Conservation (phyloP, 2,113 vertebrate genomes). For the Chrysemys picta region DNA sequence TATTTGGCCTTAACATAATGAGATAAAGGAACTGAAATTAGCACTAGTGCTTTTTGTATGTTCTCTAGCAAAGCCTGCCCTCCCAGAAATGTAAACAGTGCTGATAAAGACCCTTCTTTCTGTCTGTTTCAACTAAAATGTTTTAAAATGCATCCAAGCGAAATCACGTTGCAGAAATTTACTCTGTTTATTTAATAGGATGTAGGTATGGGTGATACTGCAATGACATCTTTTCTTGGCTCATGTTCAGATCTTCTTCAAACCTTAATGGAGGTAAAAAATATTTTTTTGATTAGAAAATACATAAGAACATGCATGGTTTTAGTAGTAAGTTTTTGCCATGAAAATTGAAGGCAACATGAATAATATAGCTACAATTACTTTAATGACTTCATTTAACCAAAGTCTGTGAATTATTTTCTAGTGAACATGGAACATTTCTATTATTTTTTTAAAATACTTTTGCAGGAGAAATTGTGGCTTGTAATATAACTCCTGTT, state of each 20-base stretch:
- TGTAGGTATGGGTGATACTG: slow-evolving; percentile 93
- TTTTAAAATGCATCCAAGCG: not conserved
- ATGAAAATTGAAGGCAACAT: not conserved
- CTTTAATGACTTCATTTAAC: not conserved
- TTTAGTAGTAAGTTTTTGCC: not conserved
- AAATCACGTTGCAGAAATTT: no score
- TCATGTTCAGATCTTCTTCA: slow-evolving; percentile 93
- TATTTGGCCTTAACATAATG: not conserved
- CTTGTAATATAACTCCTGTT: not conserved
- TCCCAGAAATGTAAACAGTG: not conserved
- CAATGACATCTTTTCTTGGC: slow-evolving; percentile 90
- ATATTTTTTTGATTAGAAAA: not conserved
- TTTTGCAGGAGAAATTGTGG: not conserved
- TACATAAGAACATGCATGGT: not conserved
- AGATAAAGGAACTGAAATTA: not conserved
- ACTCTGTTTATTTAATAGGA: slow-evolving; percentile 81
- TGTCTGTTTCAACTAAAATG: slow-evolving; percentile 2
- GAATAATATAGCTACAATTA: not conserved
- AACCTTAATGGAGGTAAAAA: slow-evolving; percentile 92
- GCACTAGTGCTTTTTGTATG: not conserved
- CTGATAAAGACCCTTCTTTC: not conserved
- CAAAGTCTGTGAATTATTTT: not conserved
- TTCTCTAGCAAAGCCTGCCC: not conserved
- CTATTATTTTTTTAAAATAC: not conserved
- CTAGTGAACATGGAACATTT: accelerated